Percentiles rank a stretch among this genome's conserved stretches.
phyloP scores from a whole-genome alignment of 2,797 vertebrate genomes.

The Chelon auratus region DNA sequence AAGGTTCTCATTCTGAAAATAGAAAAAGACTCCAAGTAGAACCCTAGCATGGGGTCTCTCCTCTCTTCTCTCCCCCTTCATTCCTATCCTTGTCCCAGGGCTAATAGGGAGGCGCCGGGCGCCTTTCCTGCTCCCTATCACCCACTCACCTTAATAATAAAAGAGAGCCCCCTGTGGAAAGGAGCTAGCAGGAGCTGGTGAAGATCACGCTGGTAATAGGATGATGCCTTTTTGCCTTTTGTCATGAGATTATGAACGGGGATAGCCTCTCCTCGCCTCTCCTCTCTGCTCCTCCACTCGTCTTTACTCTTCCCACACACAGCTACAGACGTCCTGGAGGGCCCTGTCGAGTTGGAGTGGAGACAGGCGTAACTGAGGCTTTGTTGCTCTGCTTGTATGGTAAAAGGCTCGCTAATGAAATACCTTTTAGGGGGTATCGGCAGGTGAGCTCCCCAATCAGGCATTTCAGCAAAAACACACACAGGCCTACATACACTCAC shows the following conservation, averaged over 20 bases:
- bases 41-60: conserved; percentile 77
- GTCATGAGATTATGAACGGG: conserved; percentile 99
- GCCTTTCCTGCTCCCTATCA: conserved; percentile 70
- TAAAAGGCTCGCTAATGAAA: conserved; percentile 91
- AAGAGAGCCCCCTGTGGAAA: conserved; percentile 95
- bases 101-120: conserved; percentile 64
- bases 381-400: conserved; percentile 83
- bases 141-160: conserved; percentile 80
- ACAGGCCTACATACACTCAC: conserved; percentile 58
- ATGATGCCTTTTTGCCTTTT: conserved; percentile 99
- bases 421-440: conserved; percentile 92
- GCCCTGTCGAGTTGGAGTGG: conserved; percentile 92
- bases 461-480: conserved; percentile 71
- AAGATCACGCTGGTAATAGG: conserved; percentile 99
- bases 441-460: conserved; percentile 93
- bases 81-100: conserved; percentile 66
- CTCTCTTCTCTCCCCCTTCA: conserved; percentile 50
- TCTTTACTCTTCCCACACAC: conserved; percentile 68
- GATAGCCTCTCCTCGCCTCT: conserved; percentile 93
- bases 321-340: conserved; percentile 88
- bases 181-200: conserved; percentile 94
- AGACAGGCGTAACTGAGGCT: conserved; percentile 90
- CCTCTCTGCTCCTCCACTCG: conserved; percentile 72
- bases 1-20: conserved; percentile 53
- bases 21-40: conserved; percentile 51